phyloP scores from a whole-genome alignment of 2,888 invertebrate genomes.

The Leptarthrus brevirostris region DNA sequence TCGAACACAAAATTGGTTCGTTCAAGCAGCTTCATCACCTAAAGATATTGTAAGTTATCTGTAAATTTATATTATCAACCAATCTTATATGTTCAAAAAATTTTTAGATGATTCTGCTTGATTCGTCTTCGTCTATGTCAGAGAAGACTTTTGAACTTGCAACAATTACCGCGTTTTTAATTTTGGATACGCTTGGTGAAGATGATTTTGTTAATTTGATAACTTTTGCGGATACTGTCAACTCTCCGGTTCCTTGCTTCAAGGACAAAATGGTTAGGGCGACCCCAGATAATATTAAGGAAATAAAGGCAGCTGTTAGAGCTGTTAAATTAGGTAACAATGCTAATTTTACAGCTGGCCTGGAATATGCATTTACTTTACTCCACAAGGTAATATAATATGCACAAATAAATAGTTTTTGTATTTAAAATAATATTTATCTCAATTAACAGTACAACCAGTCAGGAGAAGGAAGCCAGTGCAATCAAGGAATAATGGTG shows the following conservation, averaged over 20 bases:
- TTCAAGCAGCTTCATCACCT: slow-evolving; percentile 95
- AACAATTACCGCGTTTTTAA: slow-evolving; percentile 86
- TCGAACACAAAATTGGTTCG: slow-evolving; percentile 94
- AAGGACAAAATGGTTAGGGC: slow-evolving; percentile 89
- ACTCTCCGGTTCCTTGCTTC: slow-evolving; percentile 90
- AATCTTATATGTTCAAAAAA: neutral
- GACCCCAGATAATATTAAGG: slow-evolving; percentile 83
- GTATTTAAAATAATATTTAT: neutral
- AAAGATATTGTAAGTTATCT: slow-evolving; percentile 83
- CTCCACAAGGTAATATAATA: slow-evolving; percentile 84
- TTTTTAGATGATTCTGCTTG: slow-evolving; percentile 80
- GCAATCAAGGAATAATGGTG: slow-evolving; percentile 98
- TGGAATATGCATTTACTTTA: slow-evolving; percentile 92
- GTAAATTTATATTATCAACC: neutral
- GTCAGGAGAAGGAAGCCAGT: slow-evolving; percentile 88
- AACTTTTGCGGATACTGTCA: slow-evolving; percentile 85
- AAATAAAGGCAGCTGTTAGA: slow-evolving; percentile 81
- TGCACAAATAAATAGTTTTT: no score
- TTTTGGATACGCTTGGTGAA: slow-evolving; percentile 94
- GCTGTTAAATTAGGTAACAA: slow-evolving; percentile 80
- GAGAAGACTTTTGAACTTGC: slow-evolving; percentile 87
- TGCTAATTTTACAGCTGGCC: slow-evolving; percentile 91
- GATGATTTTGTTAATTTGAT: slow-evolving; percentile 98
- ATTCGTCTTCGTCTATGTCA: slow-evolving; percentile 89
- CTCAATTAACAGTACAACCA: slow-evolving; percentile 76